Conservation (phyloP, 1,140 invertebrate species). For the Adoxophyes honmai region DNA sequence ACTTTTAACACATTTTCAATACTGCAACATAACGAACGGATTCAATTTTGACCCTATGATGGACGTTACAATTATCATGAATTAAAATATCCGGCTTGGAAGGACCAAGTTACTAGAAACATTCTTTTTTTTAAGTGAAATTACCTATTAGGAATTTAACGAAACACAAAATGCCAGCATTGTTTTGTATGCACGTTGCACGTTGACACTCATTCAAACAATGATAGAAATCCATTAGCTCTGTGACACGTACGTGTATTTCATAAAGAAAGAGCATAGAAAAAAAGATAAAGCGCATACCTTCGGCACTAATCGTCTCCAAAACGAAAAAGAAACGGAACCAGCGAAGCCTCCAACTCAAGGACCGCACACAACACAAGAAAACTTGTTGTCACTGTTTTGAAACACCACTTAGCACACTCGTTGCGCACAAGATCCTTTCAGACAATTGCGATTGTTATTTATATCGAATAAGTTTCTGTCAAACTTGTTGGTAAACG, state of each 20-base stretch:
- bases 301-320: constrained; percentile 49
- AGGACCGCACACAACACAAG: constrained; percentile 60
- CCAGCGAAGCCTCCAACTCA: constrained; percentile 65
- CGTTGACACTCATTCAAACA: no score
- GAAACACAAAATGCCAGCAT: no score
- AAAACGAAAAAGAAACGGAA: constrained; percentile 45
- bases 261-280: constrained; percentile 13
- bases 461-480: neutral
- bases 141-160: no score
- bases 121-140: no score
- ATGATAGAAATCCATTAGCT: neutral
- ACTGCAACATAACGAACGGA: no score
- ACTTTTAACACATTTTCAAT: no score
- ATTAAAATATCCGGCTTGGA: no score
- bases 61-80: no score
- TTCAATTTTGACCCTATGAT: no score
- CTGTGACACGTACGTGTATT: neutral
- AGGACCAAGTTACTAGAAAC: no score
- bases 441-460: neutral
- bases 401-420: constrained; percentile 29
- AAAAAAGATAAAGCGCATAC: constrained; percentile 40
- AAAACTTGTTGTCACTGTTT: constrained; percentile 69
- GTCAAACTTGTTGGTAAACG: constrained; percentile 34
- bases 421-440: neutral
- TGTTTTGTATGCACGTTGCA: no score